Evolutionary conservation across 2,888 invertebrate species (phyloP).

Genomic region (Oxytorus armatus): DNA sequence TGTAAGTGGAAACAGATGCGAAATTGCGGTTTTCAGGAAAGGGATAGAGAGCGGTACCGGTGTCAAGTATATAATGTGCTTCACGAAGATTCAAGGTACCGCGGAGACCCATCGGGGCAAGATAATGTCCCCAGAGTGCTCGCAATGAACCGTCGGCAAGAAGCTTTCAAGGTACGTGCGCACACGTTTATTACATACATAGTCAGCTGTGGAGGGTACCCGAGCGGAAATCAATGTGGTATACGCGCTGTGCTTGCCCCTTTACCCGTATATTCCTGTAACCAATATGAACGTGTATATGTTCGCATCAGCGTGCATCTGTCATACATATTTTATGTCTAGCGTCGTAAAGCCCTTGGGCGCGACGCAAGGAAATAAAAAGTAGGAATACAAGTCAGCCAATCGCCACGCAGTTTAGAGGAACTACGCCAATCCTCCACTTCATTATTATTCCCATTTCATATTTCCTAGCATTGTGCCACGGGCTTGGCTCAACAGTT

Average conservation of each 20-base stretch:
- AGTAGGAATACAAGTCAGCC: too few species aligned
- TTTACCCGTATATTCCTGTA: slow-evolving; percentile 6
- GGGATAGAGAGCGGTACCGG: not conserved
- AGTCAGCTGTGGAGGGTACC: slow-evolving; percentile 23
- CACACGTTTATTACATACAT: slow-evolving; percentile 5
- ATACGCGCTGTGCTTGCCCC: not conserved
- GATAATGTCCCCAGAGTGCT: slow-evolving; percentile 7
- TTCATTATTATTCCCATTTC: too few species aligned
- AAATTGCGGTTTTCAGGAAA: slow-evolving; percentile 1
- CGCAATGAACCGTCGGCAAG: slow-evolving; percentile 16
- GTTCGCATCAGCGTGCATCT: not conserved
- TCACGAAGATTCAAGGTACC: slow-evolving; percentile 5
- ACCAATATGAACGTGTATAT: slow-evolving; percentile 1
- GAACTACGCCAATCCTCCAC: too few species aligned
- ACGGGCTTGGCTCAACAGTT: too few species aligned
- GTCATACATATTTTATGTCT: not conserved
- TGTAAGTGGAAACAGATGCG: not conserved
- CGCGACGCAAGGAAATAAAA: too few species aligned
- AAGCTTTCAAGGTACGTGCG: slow-evolving; percentile 10
- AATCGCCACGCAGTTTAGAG: too few species aligned
- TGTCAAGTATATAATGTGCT: slow-evolving; percentile 10
- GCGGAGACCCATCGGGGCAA: slow-evolving; percentile 1
- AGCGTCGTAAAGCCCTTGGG: too few species aligned
- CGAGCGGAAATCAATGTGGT: slow-evolving; percentile 46
- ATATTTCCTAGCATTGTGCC: too few species aligned